These are phyloP conservation scores for Apamea sordens DNA, from an alignment of 2,888 invertebrate genomes.

Conservation along the genomic window DNA sequence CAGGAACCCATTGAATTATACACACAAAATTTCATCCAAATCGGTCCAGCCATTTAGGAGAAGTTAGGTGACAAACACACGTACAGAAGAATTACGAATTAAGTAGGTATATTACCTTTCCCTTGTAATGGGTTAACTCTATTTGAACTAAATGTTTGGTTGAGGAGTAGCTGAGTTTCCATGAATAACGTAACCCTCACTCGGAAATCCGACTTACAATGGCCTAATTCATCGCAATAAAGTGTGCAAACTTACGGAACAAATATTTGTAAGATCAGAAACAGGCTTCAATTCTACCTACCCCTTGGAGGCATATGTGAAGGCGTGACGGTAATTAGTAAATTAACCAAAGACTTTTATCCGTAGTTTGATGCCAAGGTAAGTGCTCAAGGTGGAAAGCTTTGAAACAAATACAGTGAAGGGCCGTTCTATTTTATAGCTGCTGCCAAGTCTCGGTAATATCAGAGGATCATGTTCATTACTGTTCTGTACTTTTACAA, in stretches of 20 bases:
- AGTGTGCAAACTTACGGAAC: background rate
- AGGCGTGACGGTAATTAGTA: conserved; percentile 27
- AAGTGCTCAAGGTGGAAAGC: conserved; percentile 50
- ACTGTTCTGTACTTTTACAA: background rate
- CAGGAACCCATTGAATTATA: too few relatives aligned
- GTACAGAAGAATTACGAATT: too few relatives aligned
- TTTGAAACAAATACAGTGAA: conserved; percentile 56
- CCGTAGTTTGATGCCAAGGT: conserved; percentile 45
- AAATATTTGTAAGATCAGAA: background rate
- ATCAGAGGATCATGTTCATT: background rate
- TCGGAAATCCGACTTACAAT: background rate
- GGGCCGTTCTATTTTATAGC: conserved; percentile 45
- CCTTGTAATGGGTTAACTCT: too few relatives aligned
- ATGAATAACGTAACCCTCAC: background rate
- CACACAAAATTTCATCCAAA: too few relatives aligned
- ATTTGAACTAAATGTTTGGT: background rate
- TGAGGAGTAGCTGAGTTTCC: background rate
- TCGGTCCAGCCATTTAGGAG: too few relatives aligned
- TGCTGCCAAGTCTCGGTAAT: conserved; percentile 1
- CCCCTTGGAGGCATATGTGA: conserved; percentile 2
- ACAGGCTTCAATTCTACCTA: background rate
- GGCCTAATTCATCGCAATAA: background rate
- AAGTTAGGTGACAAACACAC: too few relatives aligned
- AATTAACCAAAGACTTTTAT: conserved; percentile 30
- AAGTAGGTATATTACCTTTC: background rate